Evolutionary conservation across 2,113 vertebrate genomes (phyloP), one percentile per base, ranked within the genome.

Genomic region (Chaetorhynchus papuensis): DNA sequence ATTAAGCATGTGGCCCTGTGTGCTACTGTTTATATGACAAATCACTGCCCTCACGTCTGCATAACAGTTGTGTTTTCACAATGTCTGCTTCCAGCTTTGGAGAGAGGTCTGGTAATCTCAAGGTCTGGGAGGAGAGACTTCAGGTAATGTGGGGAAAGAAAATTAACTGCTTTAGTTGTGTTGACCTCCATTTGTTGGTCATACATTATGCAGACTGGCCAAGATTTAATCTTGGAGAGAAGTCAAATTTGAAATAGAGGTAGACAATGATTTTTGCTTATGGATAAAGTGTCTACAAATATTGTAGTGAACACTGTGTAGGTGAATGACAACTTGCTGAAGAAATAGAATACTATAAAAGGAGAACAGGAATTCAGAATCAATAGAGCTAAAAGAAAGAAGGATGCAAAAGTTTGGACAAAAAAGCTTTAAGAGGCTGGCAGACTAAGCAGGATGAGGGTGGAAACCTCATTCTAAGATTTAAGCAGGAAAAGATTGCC

Each of bases 41-140:
- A 13, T 7, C 9, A 5, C 26, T 75, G 41, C 5, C 19, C 8
- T 85, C 0, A 0, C 41, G 9, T 35, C 22, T 37, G 8, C 0
- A 0, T 16, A 44, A 17, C 27, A 20, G 14, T 28, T 4, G 0
- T 27, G 12, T 44, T 26, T 56, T 45, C 15, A 9, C 15, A 33
- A 20, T 30, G 6, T 49, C 44, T 41, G 21, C 31, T 53, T 82
- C 44, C 9, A 18, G 18, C 31, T 72, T 82, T 72, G 47, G 30
- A 49, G 28, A 21, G 24, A 22, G 18, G 15, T 50, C 65, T 90
- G 47, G 21, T 24, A 39, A 17, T 52, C 30, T 9, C 20, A 77
- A 71, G 11, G 27, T 5, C 7, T 1, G 1, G 16, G 49, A 79
- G 18, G 15, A 44, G 17, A 72, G 4, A 41, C 13, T 68, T 49